A percentile compares a stretch with the other conserved stretches of the same genome.
phyloP scores from a whole-genome alignment of 2,888 invertebrate genomes.

The Rotaria socialis region DNA sequence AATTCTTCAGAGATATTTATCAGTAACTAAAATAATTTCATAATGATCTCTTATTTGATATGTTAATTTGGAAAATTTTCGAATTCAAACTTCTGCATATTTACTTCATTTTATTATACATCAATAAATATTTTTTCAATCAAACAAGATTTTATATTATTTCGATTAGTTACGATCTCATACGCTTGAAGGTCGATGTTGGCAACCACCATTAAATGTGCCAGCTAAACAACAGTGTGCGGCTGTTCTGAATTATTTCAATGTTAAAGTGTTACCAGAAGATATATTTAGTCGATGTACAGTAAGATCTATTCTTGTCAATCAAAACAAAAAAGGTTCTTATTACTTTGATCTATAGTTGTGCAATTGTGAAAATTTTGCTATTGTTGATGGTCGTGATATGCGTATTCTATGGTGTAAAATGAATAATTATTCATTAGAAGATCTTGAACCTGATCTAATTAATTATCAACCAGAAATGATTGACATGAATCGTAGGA shows the following conservation, averaged over 20 bases:
- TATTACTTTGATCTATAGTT: not conserved
- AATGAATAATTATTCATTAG: not conserved
- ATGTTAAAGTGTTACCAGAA: constrained; percentile 37
- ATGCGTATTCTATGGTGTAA: constrained; percentile 28
- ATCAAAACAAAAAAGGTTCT: too few relatives aligned
- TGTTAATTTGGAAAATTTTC: too few relatives aligned
- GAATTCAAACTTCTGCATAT: too few relatives aligned
- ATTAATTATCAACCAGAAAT: constrained; percentile 17
- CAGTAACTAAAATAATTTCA: too few relatives aligned
- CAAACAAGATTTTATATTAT: not conserved
- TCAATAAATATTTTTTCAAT: too few relatives aligned
- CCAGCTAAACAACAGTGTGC: constrained; percentile 37
- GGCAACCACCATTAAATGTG: constrained; percentile 33
- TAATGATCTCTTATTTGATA: too few relatives aligned
- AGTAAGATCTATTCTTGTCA: not conserved
- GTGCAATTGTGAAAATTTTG: constrained; percentile 41
- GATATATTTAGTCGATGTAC: constrained; percentile 45
- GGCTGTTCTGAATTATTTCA: constrained; percentile 38
- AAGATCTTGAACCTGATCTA: not conserved
- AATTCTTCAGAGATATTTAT: too few relatives aligned
- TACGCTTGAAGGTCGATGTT: constrained; percentile 40
- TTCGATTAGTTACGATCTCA: constrained; percentile 40
- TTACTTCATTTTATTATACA: too few relatives aligned
- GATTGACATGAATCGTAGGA: constrained; percentile 37
- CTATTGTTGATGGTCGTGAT: constrained; percentile 35